Evolutionary conservation across 2,888 invertebrate species (phyloP), one percentile per base, ranked within the genome.

Genomic region (Eilema caniola): DNA sequence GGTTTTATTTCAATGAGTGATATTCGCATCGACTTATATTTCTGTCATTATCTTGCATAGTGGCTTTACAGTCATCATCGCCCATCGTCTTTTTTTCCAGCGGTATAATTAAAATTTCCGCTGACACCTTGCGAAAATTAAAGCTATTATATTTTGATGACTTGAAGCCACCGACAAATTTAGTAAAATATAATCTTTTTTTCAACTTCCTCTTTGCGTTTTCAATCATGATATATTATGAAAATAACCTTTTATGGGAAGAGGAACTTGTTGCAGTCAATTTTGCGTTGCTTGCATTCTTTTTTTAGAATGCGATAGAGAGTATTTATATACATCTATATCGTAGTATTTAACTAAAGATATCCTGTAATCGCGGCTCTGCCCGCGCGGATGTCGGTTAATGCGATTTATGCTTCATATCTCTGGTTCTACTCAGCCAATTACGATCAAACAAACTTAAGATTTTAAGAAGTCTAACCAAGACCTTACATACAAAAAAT

Each of bases 101-200:
- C 78, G 85, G 86, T 88, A 90, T 90, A 91, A 92, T 92, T 92
- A 91, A 91, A 90, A 90, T 89, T 90, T 89, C 82, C 83, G 90
- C 89, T 90, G 90, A 90, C 90, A 85, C 87, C 85, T 81, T 79
- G 79, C 67, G 71, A 83, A 85, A 82, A 86, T 86, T 88, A 87
- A 86, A 86, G 83, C 85, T 86, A 86, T 89, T 88, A 87, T 82
- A 83, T 85, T 88, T 86, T 88, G 88, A 89, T 87, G 88, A 89
- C 85, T 83, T 75, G 81, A 82, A 81, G 76, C 82, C 79, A 73
- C 70, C 79, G 73, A 69, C 70, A 79, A 82, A 81, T 80, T 81
- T 73, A 67, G 56, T 59, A 70, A 77, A 78, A 77, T 71, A 68
- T 79, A 77, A 79, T 70, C 73, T 69, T 72, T 73, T 37, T 68